These are phyloP conservation scores for Tragulus kanchil DNA, from an alignment of 2,113 vertebrate genomes.

Conservation along the genomic window DNA sequence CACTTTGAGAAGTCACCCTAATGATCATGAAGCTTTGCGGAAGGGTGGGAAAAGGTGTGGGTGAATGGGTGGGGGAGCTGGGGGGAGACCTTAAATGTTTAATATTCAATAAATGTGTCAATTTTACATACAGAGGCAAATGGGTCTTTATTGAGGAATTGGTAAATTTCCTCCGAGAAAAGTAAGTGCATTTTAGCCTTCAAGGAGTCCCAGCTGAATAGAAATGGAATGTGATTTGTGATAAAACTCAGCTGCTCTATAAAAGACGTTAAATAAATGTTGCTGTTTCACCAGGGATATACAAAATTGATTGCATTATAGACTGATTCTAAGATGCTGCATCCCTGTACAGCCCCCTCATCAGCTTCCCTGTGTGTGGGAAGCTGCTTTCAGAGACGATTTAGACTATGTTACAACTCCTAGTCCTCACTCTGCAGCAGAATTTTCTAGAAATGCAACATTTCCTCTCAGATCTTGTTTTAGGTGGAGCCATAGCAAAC, in stretches of 20 bases:
- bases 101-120: conserved; percentile 92
- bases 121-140: conserved; percentile 90
- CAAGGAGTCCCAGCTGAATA: conserved; percentile 90
- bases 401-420: not conserved
- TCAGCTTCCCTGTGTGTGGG: conserved; percentile 28
- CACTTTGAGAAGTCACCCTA: conserved; percentile 75
- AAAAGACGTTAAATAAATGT: conserved; percentile 94
- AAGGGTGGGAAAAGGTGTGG: conserved; percentile 70
- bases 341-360: conserved; percentile 81
- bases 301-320: conserved; percentile 90
- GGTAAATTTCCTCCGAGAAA: conserved; percentile 91
- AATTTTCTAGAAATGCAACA: conserved; percentile 79
- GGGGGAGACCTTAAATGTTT: conserved; percentile 84
- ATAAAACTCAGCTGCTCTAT: conserved; percentile 93
- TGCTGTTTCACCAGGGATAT: conserved; percentile 90
- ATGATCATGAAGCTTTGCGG: conserved; percentile 76
- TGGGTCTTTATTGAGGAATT: conserved; percentile 91
- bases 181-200: conserved; percentile 91
- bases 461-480: not conserved
- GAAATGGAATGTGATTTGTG: conserved; percentile 92
- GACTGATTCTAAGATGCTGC: conserved; percentile 86
- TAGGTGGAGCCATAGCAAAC: not conserved
- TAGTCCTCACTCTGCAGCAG: not conserved
- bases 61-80: not conserved
- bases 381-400: conserved; percentile 16